Evolutionary conservation across 2,797 vertebrate genomes (phyloP), one percentile per base, ranked within the genome.

Genomic region (Cryptoblepharus egeriae): DNA sequence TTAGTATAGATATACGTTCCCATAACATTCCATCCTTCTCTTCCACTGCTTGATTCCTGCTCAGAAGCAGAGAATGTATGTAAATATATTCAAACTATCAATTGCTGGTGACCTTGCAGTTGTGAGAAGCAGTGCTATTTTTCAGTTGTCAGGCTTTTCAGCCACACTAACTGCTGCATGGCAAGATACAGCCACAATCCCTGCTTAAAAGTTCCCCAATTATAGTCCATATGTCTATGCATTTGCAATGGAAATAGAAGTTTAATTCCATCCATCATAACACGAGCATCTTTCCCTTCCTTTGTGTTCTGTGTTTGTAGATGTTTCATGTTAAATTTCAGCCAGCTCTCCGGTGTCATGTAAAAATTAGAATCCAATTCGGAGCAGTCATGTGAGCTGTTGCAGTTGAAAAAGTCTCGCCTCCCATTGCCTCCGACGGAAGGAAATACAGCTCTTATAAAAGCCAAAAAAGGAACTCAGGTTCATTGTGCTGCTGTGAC

Each of bases 61-160:
- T 22, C 8, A 67, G 81, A 79, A 75, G 58, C 70, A 83, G 68
- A 13, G 75, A 85, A 22, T 1, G 39, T 61, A 89, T 89, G 89
- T 55, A 92, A 91, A 93, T 88, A 4, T 52, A 92, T 91, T 85
- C 82, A 68, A 88, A 80, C 69, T 86, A 83, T 35, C 68, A 87
- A 70, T 76, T 88, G 85, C 88, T 86, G 77, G 69, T 91, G 91
- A 92, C 86, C 88, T 77, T 87, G 85, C 93, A 91, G 88, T 82
- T 87, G 79, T 90, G 80, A 83, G 85, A 86, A 74, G 83, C 80
- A 79, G 49, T 32, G 67, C 3, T 78, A 37, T 58, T 89, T 85
- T 68, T 86, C 72, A 88, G 87, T 88, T 91, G 88, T 83, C 37
- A 65, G 85, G 73, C 65, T 26, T 84, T 85, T 90, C 67, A 87